A percentile compares a stretch with the other conserved stretches of the same genome.
These are phyloP conservation scores for Acridotheres tristis DNA, from an alignment of 2,797 vertebrate genomes.

Conservation along the genomic window DNA sequence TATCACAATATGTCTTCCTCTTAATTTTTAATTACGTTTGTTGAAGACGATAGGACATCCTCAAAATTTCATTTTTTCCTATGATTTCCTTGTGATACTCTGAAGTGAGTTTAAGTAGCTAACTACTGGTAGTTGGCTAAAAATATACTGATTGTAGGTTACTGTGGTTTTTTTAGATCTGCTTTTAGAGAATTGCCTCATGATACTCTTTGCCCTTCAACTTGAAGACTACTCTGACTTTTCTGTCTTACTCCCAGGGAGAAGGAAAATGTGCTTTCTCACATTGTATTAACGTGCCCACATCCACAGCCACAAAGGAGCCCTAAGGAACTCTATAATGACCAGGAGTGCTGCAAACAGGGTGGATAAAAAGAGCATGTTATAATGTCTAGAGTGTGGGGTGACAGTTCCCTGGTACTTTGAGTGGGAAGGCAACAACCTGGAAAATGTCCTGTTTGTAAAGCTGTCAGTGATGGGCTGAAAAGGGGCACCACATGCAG, in stretches of 20 bases:
- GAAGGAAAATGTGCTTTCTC: not conserved
- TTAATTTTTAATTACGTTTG: not conserved
- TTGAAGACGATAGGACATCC: not conserved
- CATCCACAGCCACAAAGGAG: not conserved
- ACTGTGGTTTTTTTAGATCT: not conserved
- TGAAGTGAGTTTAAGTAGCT: not conserved
- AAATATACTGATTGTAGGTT: not conserved
- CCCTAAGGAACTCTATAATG: not conserved
- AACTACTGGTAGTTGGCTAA: not conserved
- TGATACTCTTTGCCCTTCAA: not conserved
- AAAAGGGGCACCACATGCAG: not conserved
- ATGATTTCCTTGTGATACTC: not conserved
- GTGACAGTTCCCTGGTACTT: not conserved
- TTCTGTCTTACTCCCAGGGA: not conserved
- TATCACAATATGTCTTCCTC: not conserved
- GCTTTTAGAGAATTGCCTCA: not conserved
- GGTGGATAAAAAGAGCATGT: not conserved
- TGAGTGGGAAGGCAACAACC: not conserved
- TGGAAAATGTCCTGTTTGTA: not conserved
- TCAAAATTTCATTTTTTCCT: accelerated
- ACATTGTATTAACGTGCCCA: accelerated
- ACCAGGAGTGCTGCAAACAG: not conserved
- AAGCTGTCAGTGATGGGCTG: not conserved
- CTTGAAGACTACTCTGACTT: not conserved
- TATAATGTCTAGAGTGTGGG: not conserved